Percentiles rank a stretch among this genome's conserved stretches.
These are phyloP conservation scores for Stramonita haemastoma DNA, from an alignment of 2,888 invertebrate species.

Conservation along the genomic window DNA sequence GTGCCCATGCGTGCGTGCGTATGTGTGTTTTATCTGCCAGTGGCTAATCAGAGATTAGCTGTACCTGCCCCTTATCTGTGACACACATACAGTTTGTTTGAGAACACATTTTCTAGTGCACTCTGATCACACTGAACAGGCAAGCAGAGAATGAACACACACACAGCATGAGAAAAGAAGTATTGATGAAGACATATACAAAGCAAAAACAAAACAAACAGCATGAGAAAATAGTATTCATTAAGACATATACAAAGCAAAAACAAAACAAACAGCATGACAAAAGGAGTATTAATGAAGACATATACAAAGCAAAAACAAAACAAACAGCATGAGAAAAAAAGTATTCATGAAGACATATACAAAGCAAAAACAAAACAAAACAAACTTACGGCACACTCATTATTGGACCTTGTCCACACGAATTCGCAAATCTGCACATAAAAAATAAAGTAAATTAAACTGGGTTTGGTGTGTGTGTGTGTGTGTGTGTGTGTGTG, in stretches of 20 bases:
- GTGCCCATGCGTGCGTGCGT: no score
- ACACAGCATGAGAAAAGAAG: no score
- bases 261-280: background rate
- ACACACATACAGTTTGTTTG: no score
- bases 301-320: background rate
- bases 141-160: no score
- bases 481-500: background rate
- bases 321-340: background rate
- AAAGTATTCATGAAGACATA: background rate
- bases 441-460: background rate
- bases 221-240: background rate
- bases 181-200: no score
- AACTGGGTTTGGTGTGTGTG: background rate
- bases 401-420: constrained; percentile 39
- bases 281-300: background rate
- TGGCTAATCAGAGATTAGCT: no score
- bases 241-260: background rate
- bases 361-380: background rate
- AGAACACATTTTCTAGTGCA: no score
- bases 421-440: constrained; percentile 38
- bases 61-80: no score
- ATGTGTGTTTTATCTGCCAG: no score
- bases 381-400: constrained; percentile 50
- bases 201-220: no score
- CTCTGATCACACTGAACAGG: no score